A percentile compares a stretch with the other conserved stretches of the same genome.
phyloP scores from a whole-genome alignment of 2,888 invertebrate genomes.

The Aleiodes leptofemur region DNA sequence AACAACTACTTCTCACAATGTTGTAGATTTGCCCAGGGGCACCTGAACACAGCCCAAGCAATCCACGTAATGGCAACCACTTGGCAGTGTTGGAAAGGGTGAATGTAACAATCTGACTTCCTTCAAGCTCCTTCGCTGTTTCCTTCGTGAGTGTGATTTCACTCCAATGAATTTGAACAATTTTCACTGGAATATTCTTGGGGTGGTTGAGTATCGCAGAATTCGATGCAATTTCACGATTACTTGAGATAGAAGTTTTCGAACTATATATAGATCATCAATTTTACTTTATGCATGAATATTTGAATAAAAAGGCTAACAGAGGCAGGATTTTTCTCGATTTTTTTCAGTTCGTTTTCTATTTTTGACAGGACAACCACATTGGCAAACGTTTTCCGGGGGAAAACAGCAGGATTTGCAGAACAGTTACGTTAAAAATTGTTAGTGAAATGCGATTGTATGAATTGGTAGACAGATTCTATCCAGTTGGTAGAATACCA shows the following conservation, averaged over 20 bases:
- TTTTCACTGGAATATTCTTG: conserved; percentile 16
- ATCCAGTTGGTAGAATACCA: conserved; percentile 15
- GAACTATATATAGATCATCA: not conserved
- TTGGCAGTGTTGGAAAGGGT: conserved; percentile 38
- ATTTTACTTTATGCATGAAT: conserved; percentile 6
- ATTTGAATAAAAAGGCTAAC: not conserved
- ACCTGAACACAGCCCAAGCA: conserved; percentile 60
- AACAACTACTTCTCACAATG: conserved; percentile 44
- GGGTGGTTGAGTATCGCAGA: no score
- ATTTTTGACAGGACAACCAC: conserved; percentile 26
- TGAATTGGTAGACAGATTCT: conserved; percentile 34
- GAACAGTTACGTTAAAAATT: conserved; percentile 46
- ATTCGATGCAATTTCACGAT: conserved; percentile 32
- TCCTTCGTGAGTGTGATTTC: conserved; percentile 33
- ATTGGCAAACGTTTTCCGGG: conserved; percentile 44
- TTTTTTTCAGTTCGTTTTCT: conserved; percentile 6
- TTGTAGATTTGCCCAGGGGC: conserved; percentile 55
- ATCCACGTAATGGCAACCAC: conserved; percentile 68
- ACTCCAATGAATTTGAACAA: conserved; percentile 34
- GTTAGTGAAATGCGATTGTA: conserved; percentile 49
- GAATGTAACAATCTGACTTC: conserved; percentile 27
- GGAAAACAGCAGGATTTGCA: conserved; percentile 34
- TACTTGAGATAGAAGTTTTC: not conserved
- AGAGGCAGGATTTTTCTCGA: conserved; percentile 1
- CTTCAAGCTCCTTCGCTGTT: not conserved